Evolutionary conservation across 2,797 vertebrate species (phyloP).

Genomic region (Cryptoblepharus egeriae): DNA sequence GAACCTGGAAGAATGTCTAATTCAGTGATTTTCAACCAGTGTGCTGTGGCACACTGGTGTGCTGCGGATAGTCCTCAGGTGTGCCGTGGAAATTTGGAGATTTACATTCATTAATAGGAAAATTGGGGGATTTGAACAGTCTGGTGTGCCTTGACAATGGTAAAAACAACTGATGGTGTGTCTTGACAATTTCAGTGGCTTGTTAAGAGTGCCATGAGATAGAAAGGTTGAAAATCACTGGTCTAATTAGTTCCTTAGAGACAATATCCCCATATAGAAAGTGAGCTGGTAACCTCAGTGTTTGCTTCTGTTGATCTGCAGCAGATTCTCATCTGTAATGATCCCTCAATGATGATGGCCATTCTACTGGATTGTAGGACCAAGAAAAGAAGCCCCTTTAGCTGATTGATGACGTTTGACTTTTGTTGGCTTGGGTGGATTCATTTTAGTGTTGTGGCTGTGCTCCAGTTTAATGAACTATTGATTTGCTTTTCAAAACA

Average conservation of each 20-base stretch:
- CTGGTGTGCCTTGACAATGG: too few relatives aligned
- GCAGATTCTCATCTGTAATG: not conserved
- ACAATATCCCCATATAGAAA: not conserved
- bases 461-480: constrained; percentile 27
- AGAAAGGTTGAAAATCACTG: too few relatives aligned
- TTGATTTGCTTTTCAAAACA: constrained; percentile 7
- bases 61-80: too few relatives aligned
- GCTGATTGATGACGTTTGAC: not conserved
- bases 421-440: not conserved
- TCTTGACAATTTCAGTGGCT: too few relatives aligned
- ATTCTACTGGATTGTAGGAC: not conserved
- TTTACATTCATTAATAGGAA: too few relatives aligned
- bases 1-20: not conserved
- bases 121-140: too few relatives aligned
- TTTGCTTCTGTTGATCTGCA: not conserved
- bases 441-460: not conserved
- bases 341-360: not conserved
- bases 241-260: constrained; percentile 12
- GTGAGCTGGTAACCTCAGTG: constrained; percentile 5
- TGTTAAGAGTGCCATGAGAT: too few relatives aligned
- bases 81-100: too few relatives aligned
- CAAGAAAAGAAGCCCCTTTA: not conserved
- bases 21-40: too few relatives aligned
- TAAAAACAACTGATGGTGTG: too few relatives aligned
- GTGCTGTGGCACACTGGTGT: too few relatives aligned